Percentiles rank a stretch among this genome's conserved stretches.
phyloP scores from a whole-genome alignment of 1,140 invertebrate species.

The Drosophila eugracilis region DNA sequence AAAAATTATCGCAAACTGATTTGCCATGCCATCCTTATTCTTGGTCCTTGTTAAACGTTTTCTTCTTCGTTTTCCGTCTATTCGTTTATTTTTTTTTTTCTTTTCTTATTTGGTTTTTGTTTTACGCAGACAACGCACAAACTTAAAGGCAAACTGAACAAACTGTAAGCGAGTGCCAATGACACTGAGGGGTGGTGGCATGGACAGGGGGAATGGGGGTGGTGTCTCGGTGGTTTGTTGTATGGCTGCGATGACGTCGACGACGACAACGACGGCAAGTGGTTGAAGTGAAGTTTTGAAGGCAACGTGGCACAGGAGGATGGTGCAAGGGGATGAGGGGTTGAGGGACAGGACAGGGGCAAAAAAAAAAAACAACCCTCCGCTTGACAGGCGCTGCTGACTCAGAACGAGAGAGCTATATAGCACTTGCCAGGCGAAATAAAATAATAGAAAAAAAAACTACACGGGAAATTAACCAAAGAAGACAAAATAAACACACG shows the following conservation, averaged over 20 bases:
- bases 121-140: slow-evolving; percentile 18
- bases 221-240: slow-evolving; percentile 46
- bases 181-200: slow-evolving; percentile 16
- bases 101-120: not conserved
- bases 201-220: slow-evolving; percentile 1
- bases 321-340: slow-evolving; percentile 4
- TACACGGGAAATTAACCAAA: slow-evolving; percentile 29
- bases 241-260: slow-evolving; percentile 73
- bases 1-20: slow-evolving; percentile 6
- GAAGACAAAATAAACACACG: slow-evolving; percentile 23
- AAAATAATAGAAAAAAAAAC: slow-evolving; percentile 6
- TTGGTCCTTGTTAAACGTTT: not conserved
- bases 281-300: slow-evolving; percentile 66
- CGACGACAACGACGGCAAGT: slow-evolving; percentile 58
- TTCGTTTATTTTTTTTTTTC: not conserved
- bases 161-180: slow-evolving; percentile 38
- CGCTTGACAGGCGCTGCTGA: slow-evolving; percentile 63
- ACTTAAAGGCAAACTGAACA: slow-evolving; percentile 21
- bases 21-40: not conserved
- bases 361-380: slow-evolving; percentile 64
- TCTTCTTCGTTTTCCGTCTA: not conserved
- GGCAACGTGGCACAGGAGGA: not conserved
- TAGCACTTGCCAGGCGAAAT: slow-evolving; percentile 34
- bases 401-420: slow-evolving; percentile 59
- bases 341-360: slow-evolving; percentile 43